Evolutionary conservation across 2,797 vertebrate species (phyloP), one percentile per base, ranked within the genome.

Genomic region (Pangasius sanitwongsei): DNA sequence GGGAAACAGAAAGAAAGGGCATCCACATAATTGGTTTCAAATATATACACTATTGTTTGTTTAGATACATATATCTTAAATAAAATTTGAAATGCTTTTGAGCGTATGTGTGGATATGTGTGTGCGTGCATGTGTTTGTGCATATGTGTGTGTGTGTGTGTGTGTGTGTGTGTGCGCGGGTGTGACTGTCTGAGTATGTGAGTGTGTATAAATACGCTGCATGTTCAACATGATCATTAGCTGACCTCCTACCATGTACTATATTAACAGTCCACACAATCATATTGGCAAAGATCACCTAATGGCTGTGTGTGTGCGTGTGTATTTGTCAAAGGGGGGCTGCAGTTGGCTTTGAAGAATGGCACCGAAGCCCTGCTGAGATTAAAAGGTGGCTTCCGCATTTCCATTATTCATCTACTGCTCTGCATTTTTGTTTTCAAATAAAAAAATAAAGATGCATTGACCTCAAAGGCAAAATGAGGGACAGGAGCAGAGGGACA

Each of bases 371-470:
- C 92, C 93, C 92, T 93, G 91, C 92, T 92, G 93, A 93, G 93
- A 93, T 95, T 93, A 94, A 93, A 93, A 92, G 92, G 91, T 93
- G 93, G 91, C 90, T 85, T 88, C 83, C 80, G 8, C 83, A 91
- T 92, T 93, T 95, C 92, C 93, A 94, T 94, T 95, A 95, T 95
- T 95, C 91, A 93, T 92, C 91, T 92, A 88, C 65, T 86, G 84
- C 87, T 89, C 87, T 91, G 91, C 89, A 90, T 92, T 92, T 48
- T 92, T 91, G 90, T 92, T 92, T 90, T 90, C 89, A 87, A 78
- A 91, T 67, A 48, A 53, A 74, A 80, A 77, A 88, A 89, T 87
- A 90, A 88, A 87, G 85, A 89, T 72, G 44, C 77, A 72, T 85
- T 78, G 86, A 91, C 91, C 88, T 92, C 90, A 91, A 91, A 92